phyloP scores from a whole-genome alignment of 2,797 vertebrate species.

The Sternotherus odoratus region DNA sequence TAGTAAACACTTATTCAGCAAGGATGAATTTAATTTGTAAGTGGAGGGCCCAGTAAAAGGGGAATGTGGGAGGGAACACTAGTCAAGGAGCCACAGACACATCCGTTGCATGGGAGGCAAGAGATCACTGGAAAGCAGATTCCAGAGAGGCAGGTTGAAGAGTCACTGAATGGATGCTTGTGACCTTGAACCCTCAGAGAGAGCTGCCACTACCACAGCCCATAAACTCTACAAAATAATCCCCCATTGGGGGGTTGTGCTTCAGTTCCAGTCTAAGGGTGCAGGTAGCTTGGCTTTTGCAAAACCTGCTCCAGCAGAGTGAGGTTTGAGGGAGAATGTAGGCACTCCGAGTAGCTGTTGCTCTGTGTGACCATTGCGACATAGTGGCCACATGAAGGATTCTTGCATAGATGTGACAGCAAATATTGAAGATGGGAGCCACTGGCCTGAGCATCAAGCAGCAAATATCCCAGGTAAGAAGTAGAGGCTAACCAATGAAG shows the following conservation, averaged over 20 bases:
- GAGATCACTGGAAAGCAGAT: neutral
- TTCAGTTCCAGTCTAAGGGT: neutral
- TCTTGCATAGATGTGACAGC: neutral
- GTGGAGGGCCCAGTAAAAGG: neutral
- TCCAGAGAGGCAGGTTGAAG: neutral
- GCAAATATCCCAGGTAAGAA: neutral
- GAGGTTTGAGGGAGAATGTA: neutral
- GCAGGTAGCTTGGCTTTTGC: neutral
- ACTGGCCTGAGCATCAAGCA: neutral
- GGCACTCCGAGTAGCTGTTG: neutral
- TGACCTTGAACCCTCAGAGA: neutral
- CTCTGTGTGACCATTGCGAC: neutral
- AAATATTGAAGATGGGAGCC: neutral
- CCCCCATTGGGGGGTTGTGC: neutral
- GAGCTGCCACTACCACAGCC: neutral
- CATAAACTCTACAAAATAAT: neutral
- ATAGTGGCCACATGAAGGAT: neutral
- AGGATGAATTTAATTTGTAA: neutral
- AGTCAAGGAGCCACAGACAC: neutral
- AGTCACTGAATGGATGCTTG: neutral
- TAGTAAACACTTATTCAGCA: neutral
- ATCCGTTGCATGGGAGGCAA: neutral
- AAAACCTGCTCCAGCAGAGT: neutral
- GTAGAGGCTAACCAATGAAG: neutral
- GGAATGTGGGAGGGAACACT: neutral